Base-by-base conservation (phyloP, 2,888 invertebrate species). In the Dysmachus trigonus region DNA sequence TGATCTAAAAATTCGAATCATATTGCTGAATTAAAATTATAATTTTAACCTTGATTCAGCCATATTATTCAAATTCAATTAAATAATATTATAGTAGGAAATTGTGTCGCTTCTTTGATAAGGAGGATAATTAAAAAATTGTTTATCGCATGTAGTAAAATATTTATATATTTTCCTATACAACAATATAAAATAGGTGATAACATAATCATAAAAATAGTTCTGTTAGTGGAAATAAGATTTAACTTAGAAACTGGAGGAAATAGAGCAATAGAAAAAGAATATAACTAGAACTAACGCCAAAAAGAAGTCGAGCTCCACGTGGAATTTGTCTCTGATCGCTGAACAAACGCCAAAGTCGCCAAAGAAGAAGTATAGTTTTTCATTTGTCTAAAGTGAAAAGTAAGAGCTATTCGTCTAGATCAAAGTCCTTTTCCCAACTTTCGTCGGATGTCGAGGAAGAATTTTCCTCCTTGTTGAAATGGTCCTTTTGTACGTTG, bases 341-440 rank as follows among this genome's bases (percentile, higher is more conserved):
- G 71, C 22, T 72, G 72, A 82, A 72, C 33, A 62, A 33, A 81
- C 13, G 31, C 27, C 53, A 53, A 18, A 47, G 81, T 79, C 47
- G n/a, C 35, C 27, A 72, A n/a, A 41, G 38, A 41, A 41, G 72
- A 83, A n/a, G 22, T 62, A 13, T 71, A 35, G 31, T 27, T 35
- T 35, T 22, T 35, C 13, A 82, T 71, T 71, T 15, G 41, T 27
- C 38, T 33, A 82, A 83, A 27, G 72, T 18, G 47, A 47, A 47
- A 18, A 72, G 27, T 41, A 41, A 83, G 27, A 83, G 72, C 53
- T 85, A 86, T 74, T 90, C 90, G 76, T 90, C 90, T 33, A 91
- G 87, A 88, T 94, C 94, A 89, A 94, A 94, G 88, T 94, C 94
- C 88, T 94, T 94, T 88, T 94, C 94, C 94, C 94, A 94, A 89